Percentiles rank a stretch among this genome's conserved stretches.
These are phyloP conservation scores for Drosophila ficusphila DNA, from an alignment of 1,140 invertebrate species.

Conservation along the genomic window DNA sequence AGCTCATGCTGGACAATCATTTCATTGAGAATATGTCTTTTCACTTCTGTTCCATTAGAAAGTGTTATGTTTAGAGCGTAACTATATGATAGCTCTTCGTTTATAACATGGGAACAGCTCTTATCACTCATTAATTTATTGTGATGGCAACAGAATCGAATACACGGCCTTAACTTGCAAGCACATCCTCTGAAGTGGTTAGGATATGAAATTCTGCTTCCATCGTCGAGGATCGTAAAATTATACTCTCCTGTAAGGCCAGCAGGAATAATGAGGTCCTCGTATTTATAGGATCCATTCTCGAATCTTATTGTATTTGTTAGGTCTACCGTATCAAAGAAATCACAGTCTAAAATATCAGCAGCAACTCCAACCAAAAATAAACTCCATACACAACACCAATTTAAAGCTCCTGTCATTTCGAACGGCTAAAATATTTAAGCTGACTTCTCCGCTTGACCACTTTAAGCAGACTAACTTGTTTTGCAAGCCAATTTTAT, in stretches of 20 bases:
- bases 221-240: constrained; percentile 8
- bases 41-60: constrained; percentile 7
- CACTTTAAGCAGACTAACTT: not conserved
- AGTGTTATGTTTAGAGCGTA: constrained; percentile 29
- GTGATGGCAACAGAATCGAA: constrained; percentile 56
- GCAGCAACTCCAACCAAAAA: no score
- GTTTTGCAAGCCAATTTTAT: no score
- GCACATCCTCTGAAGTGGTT: constrained; percentile 52
- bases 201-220: constrained; percentile 5
- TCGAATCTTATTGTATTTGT: constrained; percentile 6
- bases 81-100: constrained; percentile 2
- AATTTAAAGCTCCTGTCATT: no score
- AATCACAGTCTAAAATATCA: constrained; percentile 47
- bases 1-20: constrained; percentile 43
- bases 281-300: constrained; percentile 58
- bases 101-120: not conserved
- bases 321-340: constrained; percentile 57
- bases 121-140: not conserved
- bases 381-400: no score
- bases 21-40: constrained; percentile 18
- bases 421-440: not conserved
- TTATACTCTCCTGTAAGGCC: constrained; percentile 32
- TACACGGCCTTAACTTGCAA: constrained; percentile 42
- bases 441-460: not conserved
- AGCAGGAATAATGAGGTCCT: constrained; percentile 44